phyloP scores from a whole-genome alignment of 2,797 vertebrate genomes.

The Phalanger gymnotis region DNA sequence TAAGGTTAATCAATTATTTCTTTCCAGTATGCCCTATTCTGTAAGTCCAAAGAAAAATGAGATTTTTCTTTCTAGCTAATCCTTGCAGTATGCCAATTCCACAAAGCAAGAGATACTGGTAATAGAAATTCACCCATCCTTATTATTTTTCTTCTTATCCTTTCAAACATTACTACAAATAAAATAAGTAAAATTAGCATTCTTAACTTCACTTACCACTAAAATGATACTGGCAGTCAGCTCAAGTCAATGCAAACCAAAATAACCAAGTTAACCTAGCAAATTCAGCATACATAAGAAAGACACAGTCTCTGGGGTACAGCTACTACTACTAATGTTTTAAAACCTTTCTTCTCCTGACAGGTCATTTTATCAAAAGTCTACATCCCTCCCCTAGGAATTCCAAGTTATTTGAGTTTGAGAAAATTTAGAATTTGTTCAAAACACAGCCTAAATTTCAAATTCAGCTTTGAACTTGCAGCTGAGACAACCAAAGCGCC shows the following conservation, averaged over 20 bases:
- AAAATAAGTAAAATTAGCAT: neutral
- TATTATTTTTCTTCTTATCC: neutral
- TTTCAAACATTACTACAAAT: neutral
- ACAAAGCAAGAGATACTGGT: neutral
- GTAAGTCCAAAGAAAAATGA: neutral
- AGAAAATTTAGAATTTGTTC: neutral
- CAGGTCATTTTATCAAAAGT: neutral
- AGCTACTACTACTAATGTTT: neutral
- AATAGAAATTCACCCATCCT: neutral
- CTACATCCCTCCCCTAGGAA: neutral
- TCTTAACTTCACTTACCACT: neutral
- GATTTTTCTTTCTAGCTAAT: neutral
- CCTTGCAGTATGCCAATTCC: neutral
- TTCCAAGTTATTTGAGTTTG: neutral
- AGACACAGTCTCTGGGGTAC: neutral
- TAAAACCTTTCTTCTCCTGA: neutral
- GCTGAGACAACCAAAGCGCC: neutral
- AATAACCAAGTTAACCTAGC: neutral
- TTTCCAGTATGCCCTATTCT: neutral
- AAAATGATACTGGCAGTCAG: neutral
- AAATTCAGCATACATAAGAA: neutral
- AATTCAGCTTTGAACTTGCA: neutral
- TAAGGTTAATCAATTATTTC: neutral
- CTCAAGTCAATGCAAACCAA: neutral
- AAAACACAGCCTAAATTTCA: constrained; percentile 24